Evolutionary conservation across 2,888 invertebrate genomes (phyloP), one percentile per base, ranked within the genome.

Genomic region (Ochropacha duplaris): DNA sequence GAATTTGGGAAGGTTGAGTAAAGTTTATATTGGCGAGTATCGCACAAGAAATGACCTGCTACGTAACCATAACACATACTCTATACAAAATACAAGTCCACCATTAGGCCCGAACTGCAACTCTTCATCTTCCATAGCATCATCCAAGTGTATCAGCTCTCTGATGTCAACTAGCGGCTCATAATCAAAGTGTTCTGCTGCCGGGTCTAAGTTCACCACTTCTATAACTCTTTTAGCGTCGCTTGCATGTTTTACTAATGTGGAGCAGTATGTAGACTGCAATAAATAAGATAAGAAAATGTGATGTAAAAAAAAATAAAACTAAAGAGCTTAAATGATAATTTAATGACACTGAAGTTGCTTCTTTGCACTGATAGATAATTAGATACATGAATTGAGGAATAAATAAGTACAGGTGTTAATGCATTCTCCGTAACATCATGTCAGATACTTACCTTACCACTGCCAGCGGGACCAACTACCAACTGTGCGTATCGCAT

Each of bases 21-120:
- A 24, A 24, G 24, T 24, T 24, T 24, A 24, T 24, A 24, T 5
- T n/a, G n/a, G n/a, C n/a, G n/a, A n/a, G n/a, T n/a, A n/a, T n/a
- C n/a, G n/a, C n/a, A n/a, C n/a, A n/a, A n/a, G n/a, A n/a, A n/a
- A n/a, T n/a, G n/a, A n/a, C 49, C 22, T 5, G 12, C 11, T 11
- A 19, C 9, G 8, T 28, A 16, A 34, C 9, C 11, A 57, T 3
- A 28, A 58, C 60, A 88, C 95, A 92, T 86, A 96, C 96, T 99
- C 98, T 88, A 99, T 95, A 87, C 99, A 99, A 88, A 98, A 99
- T 0, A 99, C 94, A 5, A 99, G 94, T 1, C 99, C 99, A 6
- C 99, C 99, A 86, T 99, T 99, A 0, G 99, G 99, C 0, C 99
- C 99, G 87, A 98, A 98, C 74, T 96, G 95, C 31, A 99, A 83